Evolutionary conservation across 1,140 invertebrate genomes (phyloP).

Genomic region (Drosophila burlai): DNA sequence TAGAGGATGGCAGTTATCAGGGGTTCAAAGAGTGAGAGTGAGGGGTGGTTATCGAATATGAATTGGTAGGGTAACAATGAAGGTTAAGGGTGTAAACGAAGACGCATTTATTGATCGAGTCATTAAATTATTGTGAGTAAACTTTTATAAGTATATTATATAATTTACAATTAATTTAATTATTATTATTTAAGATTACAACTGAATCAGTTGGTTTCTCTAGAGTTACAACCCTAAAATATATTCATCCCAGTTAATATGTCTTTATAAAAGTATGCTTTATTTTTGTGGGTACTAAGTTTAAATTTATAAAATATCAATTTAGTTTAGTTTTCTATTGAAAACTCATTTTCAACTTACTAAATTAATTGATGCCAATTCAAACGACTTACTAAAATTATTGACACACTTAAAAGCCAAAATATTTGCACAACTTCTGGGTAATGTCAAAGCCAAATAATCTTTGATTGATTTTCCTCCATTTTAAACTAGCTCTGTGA

Average conservation of each 20-base stretch:
- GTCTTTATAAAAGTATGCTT: no score
- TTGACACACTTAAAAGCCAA: not conserved
- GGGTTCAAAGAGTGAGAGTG: no score
- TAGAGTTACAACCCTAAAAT: no score
- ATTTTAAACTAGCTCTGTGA: not conserved
- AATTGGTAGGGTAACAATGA: not conserved
- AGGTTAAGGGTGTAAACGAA: not conserved
- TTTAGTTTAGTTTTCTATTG: not conserved
- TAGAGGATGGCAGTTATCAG: not conserved
- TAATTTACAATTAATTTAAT: no score
- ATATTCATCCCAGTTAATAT: no score
- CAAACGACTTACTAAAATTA: not conserved
- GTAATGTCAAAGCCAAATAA: not conserved
- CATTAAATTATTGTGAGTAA: no score
- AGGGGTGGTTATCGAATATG: not conserved
- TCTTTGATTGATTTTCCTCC: constrained; percentile 3
- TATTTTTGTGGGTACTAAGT: not conserved
- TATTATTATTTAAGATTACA: no score
- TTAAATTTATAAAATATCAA: not conserved
- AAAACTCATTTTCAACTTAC: no score
- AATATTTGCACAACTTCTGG: not conserved
- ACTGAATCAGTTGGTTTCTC: no score
- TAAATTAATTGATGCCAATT: not conserved
- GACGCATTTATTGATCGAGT: no score
- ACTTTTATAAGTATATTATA: no score